Evolutionary conservation across 2,113 vertebrate genomes (phyloP).

Genomic region (Stictonetta naevosa): DNA sequence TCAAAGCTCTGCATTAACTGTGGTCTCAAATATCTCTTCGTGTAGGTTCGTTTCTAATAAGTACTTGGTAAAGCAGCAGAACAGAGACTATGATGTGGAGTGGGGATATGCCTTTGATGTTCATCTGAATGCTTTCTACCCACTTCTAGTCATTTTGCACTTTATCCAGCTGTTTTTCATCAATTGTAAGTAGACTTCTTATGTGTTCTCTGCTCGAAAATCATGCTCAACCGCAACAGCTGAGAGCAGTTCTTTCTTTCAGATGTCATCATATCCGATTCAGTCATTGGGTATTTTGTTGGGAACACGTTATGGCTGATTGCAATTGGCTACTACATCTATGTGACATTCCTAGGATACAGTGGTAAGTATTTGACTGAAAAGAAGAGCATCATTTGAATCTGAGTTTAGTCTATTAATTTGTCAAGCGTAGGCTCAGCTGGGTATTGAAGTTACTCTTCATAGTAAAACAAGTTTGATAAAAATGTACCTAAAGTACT

Average conservation of each 20-base stretch:
- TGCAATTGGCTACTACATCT: conserved; percentile 94
- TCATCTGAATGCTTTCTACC: conserved; percentile 97
- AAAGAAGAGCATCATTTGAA: not conserved
- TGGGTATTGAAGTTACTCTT: not conserved
- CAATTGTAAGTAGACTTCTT: conserved; percentile 87
- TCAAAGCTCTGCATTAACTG: not conserved
- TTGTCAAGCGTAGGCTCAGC: not conserved
- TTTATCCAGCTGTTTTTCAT: conserved; percentile 98
- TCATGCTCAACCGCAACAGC: not conserved
- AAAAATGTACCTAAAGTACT: not conserved
- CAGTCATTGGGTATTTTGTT: conserved; percentile 82
- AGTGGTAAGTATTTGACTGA: conserved; percentile 83
- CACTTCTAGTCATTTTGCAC: conserved; percentile 94
- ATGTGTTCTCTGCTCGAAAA: not conserved
- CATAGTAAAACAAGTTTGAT: not conserved
- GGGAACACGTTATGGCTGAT: conserved; percentile 95
- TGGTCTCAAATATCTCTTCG: not conserved
- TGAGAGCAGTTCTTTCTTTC: conserved; percentile 64
- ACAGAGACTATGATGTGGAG: conserved; percentile 92
- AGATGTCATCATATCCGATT: conserved; percentile 90
- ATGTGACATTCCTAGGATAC: conserved; percentile 97
- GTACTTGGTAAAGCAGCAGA: conserved; percentile 90
- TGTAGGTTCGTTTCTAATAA: conserved; percentile 92
- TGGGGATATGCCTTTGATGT: conserved; percentile 99
- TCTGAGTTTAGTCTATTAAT: not conserved